These are phyloP conservation scores for Mesitornis unicolor DNA, from an alignment of 2,113 vertebrate species.

Conservation along the genomic window DNA sequence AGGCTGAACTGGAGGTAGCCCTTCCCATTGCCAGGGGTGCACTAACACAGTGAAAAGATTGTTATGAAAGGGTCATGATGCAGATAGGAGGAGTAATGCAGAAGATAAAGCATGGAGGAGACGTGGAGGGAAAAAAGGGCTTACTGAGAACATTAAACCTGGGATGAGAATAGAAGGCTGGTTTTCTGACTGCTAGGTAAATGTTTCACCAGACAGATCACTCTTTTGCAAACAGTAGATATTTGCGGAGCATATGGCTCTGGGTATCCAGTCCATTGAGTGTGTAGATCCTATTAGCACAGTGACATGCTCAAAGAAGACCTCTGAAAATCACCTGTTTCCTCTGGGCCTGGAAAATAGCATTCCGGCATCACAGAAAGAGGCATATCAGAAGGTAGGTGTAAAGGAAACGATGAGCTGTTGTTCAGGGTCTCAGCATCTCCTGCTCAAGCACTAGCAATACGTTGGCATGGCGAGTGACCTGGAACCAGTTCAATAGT, in stretches of 20 bases:
- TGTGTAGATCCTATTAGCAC: neutral
- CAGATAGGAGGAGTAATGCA: neutral
- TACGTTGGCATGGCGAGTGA: accelerated
- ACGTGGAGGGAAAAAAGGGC: neutral
- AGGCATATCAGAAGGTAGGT: neutral
- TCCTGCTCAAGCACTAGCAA: neutral
- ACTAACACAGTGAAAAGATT: neutral
- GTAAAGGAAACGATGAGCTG: accelerated
- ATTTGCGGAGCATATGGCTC: neutral
- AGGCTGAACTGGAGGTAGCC: neutral
- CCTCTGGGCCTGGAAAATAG: neutral
- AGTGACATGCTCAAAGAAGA: neutral
- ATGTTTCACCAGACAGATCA: neutral
- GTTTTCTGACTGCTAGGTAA: neutral
- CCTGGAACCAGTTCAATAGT: too few relatives aligned
- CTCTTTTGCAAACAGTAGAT: neutral
- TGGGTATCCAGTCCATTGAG: too few relatives aligned
- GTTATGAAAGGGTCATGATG: neutral
- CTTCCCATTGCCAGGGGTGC: neutral
- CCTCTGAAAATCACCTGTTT: neutral
- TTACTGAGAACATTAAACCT: neutral
- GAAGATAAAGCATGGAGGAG: neutral
- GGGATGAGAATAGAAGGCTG: neutral
- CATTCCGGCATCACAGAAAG: neutral
- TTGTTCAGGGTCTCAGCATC: neutral